phyloP scores from a whole-genome alignment of 2,113 vertebrate genomes.

The Pollimyrus isidori region DNA sequence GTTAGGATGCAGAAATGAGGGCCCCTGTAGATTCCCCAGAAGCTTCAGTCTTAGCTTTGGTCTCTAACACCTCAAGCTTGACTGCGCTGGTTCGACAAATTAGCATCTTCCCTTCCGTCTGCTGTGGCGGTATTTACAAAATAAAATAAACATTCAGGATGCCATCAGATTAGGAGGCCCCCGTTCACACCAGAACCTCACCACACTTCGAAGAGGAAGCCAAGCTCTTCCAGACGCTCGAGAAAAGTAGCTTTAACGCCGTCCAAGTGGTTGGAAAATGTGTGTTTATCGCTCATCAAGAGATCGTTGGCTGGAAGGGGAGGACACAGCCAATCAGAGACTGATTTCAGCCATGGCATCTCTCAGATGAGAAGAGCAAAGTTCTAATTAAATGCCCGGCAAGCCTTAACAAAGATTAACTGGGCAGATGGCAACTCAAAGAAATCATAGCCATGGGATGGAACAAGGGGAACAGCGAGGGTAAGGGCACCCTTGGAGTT shows the following conservation, averaged over 20 bases:
- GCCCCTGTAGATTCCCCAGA: neutral
- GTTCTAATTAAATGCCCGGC: slow-evolving; percentile 19
- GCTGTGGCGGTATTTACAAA: slow-evolving; percentile 5
- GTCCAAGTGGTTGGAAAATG: slow-evolving; percentile 2
- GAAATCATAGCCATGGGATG: neutral
- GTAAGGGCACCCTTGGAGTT: slow-evolving; percentile 12
- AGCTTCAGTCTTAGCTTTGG: neutral
- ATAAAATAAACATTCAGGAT: neutral
- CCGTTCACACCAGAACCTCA: slow-evolving; percentile 20
- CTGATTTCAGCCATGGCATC: slow-evolving; percentile 19
- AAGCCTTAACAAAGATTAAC: slow-evolving; percentile 28
- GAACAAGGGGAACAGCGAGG: slow-evolving; percentile 24
- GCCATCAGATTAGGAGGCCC: slow-evolving; percentile 14
- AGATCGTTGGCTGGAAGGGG: slow-evolving; percentile 16
- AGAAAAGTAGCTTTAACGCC: slow-evolving; percentile 16
- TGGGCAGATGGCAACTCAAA: slow-evolving; percentile 14
- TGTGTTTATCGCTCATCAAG: slow-evolving; percentile 34
- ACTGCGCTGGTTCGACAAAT: neutral
- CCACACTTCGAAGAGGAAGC: slow-evolving; percentile 30
- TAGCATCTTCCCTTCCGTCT: neutral
- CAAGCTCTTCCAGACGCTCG: slow-evolving; percentile 19
- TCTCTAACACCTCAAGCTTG: neutral
- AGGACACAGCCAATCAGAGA: slow-evolving; percentile 27
- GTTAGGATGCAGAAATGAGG: neutral
- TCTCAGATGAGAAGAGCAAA: neutral